Base-by-base conservation (phyloP, 2,113 vertebrate species). In the Tinamus guttatus region DNA sequence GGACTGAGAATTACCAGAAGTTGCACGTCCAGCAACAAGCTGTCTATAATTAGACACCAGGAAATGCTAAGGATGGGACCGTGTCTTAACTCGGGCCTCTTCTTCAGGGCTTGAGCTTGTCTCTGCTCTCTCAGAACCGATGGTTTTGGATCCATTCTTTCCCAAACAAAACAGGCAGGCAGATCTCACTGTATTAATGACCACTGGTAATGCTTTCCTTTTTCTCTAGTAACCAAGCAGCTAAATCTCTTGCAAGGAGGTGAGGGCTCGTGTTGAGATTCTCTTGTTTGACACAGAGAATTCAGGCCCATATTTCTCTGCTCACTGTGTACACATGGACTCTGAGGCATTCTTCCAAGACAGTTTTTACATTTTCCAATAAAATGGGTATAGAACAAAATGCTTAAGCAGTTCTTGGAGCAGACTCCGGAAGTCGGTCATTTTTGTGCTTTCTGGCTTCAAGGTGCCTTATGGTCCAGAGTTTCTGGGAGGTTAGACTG, bases 321-420 rank as follows among this genome's bases (percentile, higher is more conserved):
- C 10, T 56, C 41, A 34, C 51, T 75, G 51, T 21, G 13, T n/a
- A 86, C 0, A 0, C 24, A 80, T 24, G 40, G 12, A 30, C 74
- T 92, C 64, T 59, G 60, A 51, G 34, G 82, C 13, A 28, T 74
- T 73, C 38, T 84, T 84, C 64, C 54, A 83, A 81, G 54, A 81
- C 9, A 24, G 24, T 20, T 16, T 63, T 16, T 74, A 34, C 24
- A 56, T 56, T 88, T 90, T 75, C 41, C 41, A 86, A 86, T 71
- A 13, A 51, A 77, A 83, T 0, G 0, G 17, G 81, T 54, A 32
- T 59, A 93, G 20, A 34, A 54, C 11, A 81, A 83, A 94, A 95
- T 14, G 43, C 8, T 77, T 34, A 63, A 85, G 8, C 21, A 90
- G 73, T 32, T 86, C 41, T 51, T 86, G 83, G 41, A 78, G 7